A percentile compares a stretch with the other conserved stretches of the same genome.
These are phyloP conservation scores for Neostethus bicornis DNA, from an alignment of 2,797 vertebrate genomes.

Conservation along the genomic window DNA sequence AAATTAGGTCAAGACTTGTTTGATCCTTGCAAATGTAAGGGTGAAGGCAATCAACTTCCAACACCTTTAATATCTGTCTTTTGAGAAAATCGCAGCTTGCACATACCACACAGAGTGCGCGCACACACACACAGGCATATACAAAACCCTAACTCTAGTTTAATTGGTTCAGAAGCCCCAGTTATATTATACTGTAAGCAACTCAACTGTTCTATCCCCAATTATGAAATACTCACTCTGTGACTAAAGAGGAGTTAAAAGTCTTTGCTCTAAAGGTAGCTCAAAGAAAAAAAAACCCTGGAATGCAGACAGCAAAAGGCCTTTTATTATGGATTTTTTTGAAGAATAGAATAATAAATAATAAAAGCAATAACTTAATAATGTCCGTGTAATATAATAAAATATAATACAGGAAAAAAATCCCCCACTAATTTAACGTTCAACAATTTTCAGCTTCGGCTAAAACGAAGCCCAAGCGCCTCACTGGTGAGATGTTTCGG, in stretches of 20 bases:
- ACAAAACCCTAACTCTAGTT: slow-evolving; percentile 18
- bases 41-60: slow-evolving; percentile 33
- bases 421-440: too few relatives aligned
- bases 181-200: slow-evolving; percentile 12
- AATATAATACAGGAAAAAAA: too few relatives aligned
- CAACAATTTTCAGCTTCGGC: too few relatives aligned
- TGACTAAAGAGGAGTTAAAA: slow-evolving; percentile 22
- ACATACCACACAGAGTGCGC: background rate
- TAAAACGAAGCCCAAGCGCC: too few relatives aligned
- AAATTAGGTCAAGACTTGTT: slow-evolving; percentile 54
- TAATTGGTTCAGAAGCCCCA: slow-evolving; percentile 34
- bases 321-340: background rate
- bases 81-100: slow-evolving; percentile 1
- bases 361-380: too few relatives aligned
- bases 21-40: slow-evolving; percentile 52
- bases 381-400: too few relatives aligned
- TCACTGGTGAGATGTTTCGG: too few relatives aligned
- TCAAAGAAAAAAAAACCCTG: background rate
- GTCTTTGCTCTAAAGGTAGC: slow-evolving; percentile 2
- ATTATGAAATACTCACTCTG: slow-evolving; percentile 30
- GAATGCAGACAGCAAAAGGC: background rate
- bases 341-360: too few relatives aligned
- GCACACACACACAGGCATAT: background rate
- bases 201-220: slow-evolving; percentile 19
- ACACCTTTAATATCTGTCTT: slow-evolving; percentile 14